phyloP scores from a whole-genome alignment of 1,140 invertebrate species.

The Solen grandis region DNA sequence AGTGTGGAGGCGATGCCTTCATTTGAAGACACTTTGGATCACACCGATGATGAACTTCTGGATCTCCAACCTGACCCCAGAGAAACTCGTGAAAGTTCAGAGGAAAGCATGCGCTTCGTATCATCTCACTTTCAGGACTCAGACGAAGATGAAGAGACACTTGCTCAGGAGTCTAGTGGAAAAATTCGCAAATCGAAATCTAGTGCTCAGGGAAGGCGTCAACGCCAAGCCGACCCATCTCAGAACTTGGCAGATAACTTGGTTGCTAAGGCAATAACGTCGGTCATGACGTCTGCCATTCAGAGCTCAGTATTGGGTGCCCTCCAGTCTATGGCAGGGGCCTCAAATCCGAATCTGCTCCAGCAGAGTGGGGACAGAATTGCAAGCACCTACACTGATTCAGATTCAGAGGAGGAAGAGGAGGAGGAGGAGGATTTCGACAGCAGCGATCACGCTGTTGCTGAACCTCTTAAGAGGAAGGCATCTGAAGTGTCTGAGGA shows the following conservation, averaged over 20 bases:
- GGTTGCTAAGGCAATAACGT: slow-evolving; percentile 67
- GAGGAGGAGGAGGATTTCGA: slow-evolving; percentile 54
- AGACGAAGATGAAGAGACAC: slow-evolving; percentile 62
- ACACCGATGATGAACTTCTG: slow-evolving; percentile 72
- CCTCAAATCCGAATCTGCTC: slow-evolving; percentile 57
- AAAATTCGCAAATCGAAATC: slow-evolving; percentile 32
- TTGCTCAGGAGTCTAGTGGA: slow-evolving; percentile 56
- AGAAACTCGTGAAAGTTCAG: slow-evolving; percentile 18
- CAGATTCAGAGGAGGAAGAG: slow-evolving; percentile 28
- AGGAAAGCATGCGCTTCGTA: slow-evolving; percentile 58
- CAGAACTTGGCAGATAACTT: slow-evolving; percentile 33
- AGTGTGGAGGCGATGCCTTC: slow-evolving; percentile 73
- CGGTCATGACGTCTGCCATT: slow-evolving; percentile 69
- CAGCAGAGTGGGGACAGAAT: slow-evolving; percentile 56
- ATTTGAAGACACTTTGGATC: slow-evolving; percentile 71
- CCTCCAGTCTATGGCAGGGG: slow-evolving; percentile 49
- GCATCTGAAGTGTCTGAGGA: slow-evolving; percentile 27
- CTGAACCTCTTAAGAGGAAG: slow-evolving; percentile 38
- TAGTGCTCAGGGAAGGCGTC: slow-evolving; percentile 17
- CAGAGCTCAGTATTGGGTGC: slow-evolving; percentile 53
- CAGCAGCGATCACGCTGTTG: slow-evolving; percentile 57
- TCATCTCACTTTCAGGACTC: slow-evolving; percentile 70
- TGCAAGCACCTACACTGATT: slow-evolving; percentile 60
- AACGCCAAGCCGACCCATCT: slow-evolving; percentile 7
- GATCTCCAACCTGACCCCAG: slow-evolving; percentile 31